These are phyloP conservation scores for Drosophila colorata DNA, from an alignment of 2,888 invertebrate genomes.

Conservation along the genomic window DNA sequence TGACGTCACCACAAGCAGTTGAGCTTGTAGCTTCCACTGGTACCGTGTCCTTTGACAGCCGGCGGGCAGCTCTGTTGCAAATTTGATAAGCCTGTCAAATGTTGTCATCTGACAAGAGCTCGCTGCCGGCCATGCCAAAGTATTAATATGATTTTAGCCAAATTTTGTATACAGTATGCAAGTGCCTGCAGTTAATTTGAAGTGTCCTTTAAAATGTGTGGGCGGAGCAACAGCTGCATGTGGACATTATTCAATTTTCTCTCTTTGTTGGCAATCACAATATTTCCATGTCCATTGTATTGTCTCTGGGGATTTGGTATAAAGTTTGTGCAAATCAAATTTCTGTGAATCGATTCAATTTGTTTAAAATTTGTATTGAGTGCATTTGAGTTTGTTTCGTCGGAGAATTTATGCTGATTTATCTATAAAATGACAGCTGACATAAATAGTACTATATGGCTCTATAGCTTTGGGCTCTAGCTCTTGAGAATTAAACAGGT, in stretches of 20 bases:
- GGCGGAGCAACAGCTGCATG: neutral
- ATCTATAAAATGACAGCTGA: too few species aligned
- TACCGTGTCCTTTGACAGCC: slow-evolving; percentile 7
- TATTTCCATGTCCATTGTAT: neutral
- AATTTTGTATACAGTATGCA: neutral
- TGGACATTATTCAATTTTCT: slow-evolving; percentile 27
- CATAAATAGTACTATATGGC: too few species aligned
- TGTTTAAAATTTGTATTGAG: neutral
- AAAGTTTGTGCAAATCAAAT: neutral
- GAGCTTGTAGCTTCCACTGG: slow-evolving; percentile 3
- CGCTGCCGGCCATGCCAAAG: slow-evolving; percentile 22
- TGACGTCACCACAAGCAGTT: slow-evolving; percentile 62
- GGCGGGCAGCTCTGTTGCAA: slow-evolving; percentile 21
- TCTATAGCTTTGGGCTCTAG: too few species aligned
- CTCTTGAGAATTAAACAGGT: too few species aligned
- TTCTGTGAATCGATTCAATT: neutral
- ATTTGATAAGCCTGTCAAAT: slow-evolving; percentile 48
- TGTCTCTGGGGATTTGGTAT: neutral
- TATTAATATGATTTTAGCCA: slow-evolving; percentile 4
- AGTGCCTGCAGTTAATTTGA: neutral
- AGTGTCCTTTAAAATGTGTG: neutral
- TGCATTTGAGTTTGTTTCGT: neutral
- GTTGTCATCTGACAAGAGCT: slow-evolving; percentile 18
- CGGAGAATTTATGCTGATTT: too few species aligned
- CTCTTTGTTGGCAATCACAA: neutral